A percentile compares a stretch with the other conserved stretches of the same genome.
Conservation (phyloP, 2,797 vertebrate species). For the Hephaestus fuliginosus region DNA sequence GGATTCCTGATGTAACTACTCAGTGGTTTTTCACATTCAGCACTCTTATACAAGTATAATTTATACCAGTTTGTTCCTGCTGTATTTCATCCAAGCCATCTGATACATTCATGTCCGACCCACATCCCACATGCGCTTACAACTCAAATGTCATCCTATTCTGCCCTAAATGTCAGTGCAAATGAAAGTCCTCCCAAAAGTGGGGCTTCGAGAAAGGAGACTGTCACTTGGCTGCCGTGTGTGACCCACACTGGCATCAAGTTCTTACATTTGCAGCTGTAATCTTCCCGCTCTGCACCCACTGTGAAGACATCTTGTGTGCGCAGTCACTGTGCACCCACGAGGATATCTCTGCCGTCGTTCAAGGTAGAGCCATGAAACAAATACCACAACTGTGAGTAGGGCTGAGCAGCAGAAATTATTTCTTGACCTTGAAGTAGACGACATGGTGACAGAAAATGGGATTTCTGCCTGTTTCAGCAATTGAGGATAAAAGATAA, state of each 20-base stretch:
- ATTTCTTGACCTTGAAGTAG: conserved; percentile 32
- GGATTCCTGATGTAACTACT: conserved; percentile 3
- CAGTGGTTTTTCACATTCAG: not conserved
- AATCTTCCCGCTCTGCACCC: conserved; percentile 20
- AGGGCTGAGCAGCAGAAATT: not conserved
- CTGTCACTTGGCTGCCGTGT: conserved; percentile 41
- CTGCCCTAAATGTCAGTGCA: conserved; percentile 77
- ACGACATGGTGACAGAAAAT: not conserved
- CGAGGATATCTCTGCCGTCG: not conserved
- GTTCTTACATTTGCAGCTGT: conserved; percentile 33
- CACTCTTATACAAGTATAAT: not conserved
- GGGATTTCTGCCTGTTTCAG: not conserved
- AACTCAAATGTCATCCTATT: conserved; percentile 77
- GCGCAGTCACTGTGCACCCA: conserved; percentile 10
- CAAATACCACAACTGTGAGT: conserved; percentile 17
- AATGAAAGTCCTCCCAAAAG: conserved; percentile 64
- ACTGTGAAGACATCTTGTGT: conserved; percentile 24
- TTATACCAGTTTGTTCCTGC: conserved; percentile 15
- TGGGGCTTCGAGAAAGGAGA: conserved; percentile 39
- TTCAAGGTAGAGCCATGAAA: conserved; percentile 25
- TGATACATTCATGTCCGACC: conserved; percentile 56
- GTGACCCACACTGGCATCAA: conserved; percentile 27
- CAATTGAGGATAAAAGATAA: no score
- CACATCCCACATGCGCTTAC: conserved; percentile 41
- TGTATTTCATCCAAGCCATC: conserved; percentile 34